These are phyloP conservation scores for Lomographa bimaculata DNA, from an alignment of 2,888 invertebrate genomes.

Conservation along the genomic window DNA sequence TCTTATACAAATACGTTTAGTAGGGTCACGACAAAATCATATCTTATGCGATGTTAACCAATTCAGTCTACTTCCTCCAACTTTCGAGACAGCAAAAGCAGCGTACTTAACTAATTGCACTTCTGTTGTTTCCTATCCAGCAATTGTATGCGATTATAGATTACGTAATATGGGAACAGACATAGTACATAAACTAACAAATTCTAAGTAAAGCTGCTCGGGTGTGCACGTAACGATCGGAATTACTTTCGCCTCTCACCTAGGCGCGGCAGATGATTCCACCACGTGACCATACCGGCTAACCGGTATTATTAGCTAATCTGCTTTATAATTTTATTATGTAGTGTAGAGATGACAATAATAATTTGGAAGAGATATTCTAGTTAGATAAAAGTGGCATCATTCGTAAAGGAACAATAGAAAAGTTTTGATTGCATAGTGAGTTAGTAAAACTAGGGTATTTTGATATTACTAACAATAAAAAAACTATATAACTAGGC, in stretches of 20 bases:
- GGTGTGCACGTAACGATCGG: constrained; percentile 26
- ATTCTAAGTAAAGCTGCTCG: constrained; percentile 18
- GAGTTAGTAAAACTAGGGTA: no score
- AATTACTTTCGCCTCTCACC: constrained; percentile 65
- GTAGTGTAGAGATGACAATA: constrained; percentile 11
- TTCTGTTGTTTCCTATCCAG: constrained; percentile 13
- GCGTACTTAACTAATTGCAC: constrained; percentile 10
- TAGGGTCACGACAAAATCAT: no score
- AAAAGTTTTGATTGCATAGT: no score
- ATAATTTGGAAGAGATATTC: constrained; percentile 5
- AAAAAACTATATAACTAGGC: no score
- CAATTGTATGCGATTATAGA: constrained; percentile 12
- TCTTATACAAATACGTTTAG: no score
- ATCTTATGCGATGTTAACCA: neutral
- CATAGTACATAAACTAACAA: constrained; percentile 1
- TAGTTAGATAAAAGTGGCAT: no score
- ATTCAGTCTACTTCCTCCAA: constrained; percentile 11
- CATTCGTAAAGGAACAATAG: no score
- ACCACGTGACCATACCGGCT: constrained; percentile 33
- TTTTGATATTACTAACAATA: no score
- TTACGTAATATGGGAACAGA: constrained; percentile 29
- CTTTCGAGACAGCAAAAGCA: constrained; percentile 13
- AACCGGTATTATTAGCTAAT: constrained; percentile 26
- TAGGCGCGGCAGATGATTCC: constrained; percentile 48
- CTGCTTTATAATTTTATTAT: constrained; percentile 20